phyloP scores from a whole-genome alignment of 2,888 invertebrate genomes.

The Piscicola geometra region DNA sequence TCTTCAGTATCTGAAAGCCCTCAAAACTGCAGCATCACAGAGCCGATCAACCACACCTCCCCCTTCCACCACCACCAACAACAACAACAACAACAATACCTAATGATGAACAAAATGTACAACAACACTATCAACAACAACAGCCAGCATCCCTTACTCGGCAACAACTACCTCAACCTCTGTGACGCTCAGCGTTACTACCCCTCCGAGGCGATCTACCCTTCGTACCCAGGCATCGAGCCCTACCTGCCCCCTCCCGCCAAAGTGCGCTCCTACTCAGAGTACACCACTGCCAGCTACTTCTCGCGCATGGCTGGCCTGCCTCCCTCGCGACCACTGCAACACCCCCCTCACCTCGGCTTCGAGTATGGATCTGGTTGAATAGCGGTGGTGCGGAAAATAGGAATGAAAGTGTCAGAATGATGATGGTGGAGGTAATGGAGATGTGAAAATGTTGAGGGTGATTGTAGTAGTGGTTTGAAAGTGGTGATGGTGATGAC shows the following conservation, averaged over 20 bases:
- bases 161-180: slow-evolving; percentile 31
- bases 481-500: neutral
- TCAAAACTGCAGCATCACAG: neutral
- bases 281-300: slow-evolving; percentile 48
- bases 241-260: slow-evolving; percentile 32
- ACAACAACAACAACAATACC: slow-evolving; percentile 26
- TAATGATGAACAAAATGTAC: slow-evolving; percentile 32
- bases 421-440: neutral
- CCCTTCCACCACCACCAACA: slow-evolving; percentile 15
- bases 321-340: slow-evolving; percentile 40
- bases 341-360: slow-evolving; percentile 42
- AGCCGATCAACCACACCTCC: neutral
- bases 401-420: neutral
- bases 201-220: slow-evolving; percentile 29
- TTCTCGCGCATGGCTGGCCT: slow-evolving; percentile 49
- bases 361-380: slow-evolving; percentile 45
- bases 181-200: slow-evolving; percentile 30
- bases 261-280: slow-evolving; percentile 43
- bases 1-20: slow-evolving; percentile 3
- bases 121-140: neutral
- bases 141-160: neutral
- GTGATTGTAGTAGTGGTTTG: neutral
- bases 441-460: neutral
- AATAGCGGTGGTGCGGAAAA: neutral
- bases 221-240: slow-evolving; percentile 37